Percentiles rank a stretch among this genome's conserved stretches.
Evolutionary conservation across 2,113 vertebrate genomes (phyloP).

Genomic region (Lophochroa leadbeateri): DNA sequence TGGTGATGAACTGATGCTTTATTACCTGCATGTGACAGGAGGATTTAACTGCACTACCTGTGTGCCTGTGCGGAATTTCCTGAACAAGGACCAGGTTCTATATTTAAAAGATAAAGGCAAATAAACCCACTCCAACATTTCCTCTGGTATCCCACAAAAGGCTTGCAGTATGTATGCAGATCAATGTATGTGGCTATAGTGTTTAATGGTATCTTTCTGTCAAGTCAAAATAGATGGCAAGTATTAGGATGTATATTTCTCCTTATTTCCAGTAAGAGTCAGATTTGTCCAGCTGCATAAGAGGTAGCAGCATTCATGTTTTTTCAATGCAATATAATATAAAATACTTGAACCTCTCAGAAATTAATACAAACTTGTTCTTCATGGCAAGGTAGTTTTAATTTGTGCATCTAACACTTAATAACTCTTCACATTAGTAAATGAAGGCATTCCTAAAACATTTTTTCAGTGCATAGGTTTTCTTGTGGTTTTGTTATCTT

Average conservation of each 20-base stretch:
- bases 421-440: neutral
- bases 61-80: neutral
- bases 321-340: neutral
- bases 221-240: neutral
- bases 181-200: neutral
- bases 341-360: neutral
- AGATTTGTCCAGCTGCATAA: neutral
- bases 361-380: neutral
- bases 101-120: neutral
- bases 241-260: neutral
- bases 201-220: neutral
- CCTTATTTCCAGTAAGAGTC: neutral
- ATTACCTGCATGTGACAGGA: neutral
- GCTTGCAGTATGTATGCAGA: neutral
- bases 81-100: neutral
- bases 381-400: neutral
- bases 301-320: neutral
- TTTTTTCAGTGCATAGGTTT: neutral
- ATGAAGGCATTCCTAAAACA: neutral
- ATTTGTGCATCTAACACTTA: neutral
- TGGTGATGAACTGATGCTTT: neutral
- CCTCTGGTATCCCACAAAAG: neutral
- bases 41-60: neutral
- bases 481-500: neutral
- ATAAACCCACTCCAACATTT: neutral